Evolutionary conservation across 2,113 vertebrate species (phyloP), one percentile per base, ranked within the genome.

Genomic region (Dasyurus viverrinus): DNA sequence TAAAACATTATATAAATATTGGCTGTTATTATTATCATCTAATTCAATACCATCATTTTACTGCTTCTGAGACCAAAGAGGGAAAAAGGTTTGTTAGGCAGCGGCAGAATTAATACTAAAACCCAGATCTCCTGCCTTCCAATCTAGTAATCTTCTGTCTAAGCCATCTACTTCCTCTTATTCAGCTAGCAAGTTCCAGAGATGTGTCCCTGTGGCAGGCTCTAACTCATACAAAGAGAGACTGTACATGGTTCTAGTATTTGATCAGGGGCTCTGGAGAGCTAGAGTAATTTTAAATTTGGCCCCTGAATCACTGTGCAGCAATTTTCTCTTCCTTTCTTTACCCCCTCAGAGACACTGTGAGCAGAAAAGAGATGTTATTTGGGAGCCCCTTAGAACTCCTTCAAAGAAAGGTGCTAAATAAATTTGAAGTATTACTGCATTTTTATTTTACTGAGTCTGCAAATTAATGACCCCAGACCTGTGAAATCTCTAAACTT

Each of bases 401-500:
- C 36, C 60, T 76, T 36, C 60, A 76, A 76, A 76, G 60, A 76
- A 76, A 84, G 68, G 68, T 84, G 89, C 89, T 90, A 48, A 48
- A 90, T 52, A 90, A 90, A 47, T 90, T 26, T 90, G 89, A 90
- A 52, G 47, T 48, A 90, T 90, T 26, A 90, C 89, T 90, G 48
- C 26, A 52, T 90, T 90, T 90, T 90, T 52, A 90, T 90, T 90
- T 90, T 52, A 50, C 89, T 30, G 27, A 90, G 89, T 50, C 89
- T 90, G 48, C 89, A 90, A 48, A 90, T 90, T 90, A 90, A 90
- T 90, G 48, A 90, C 25, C 89, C 89, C 27, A 90, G 89, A 50
- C 48, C 89, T 52, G 48, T 52, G 48, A 90, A 90, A 90, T 90
- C 89, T 90, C 48, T 90, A 90, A 90, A 90, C 48, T 52, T 90